Base-by-base conservation (phyloP, 2,113 vertebrate species). In the Burhinus oedicnemus region DNA sequence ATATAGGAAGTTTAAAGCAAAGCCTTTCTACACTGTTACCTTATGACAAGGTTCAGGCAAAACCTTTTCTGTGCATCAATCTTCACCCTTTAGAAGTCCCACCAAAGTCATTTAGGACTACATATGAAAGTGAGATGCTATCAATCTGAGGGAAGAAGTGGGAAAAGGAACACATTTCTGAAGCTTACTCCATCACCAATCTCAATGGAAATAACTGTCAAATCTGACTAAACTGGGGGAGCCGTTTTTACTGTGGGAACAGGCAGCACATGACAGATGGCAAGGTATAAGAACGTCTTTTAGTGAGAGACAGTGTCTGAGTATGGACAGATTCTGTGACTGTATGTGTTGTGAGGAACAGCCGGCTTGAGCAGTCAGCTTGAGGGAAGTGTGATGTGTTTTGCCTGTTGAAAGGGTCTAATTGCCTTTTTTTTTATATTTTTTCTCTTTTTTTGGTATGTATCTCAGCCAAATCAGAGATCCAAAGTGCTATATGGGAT, bases 261-360 rank as follows among this genome's bases (percentile, higher is more conserved):
- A 92, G 54, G 72, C 36, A 71, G 77, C 72, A 64, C 26, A 62
- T 72, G 34, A 85, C 96, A 97, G 97, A 95, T 95, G 89, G 92
- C 58, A 95, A 78, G 45, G 65, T 92, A 26, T 52, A 77, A 84
- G 72, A 88, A 65, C 7, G 3, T 49, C 65, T 79, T 93, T 79
- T 49, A 84, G 94, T 62, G 96, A 97, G 76, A 97, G 94, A 97
- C 88, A 19, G 72, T 49, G 47, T 92, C 72, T 93, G 44, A 91
- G 47, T 57, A 89, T 1, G 36, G 74, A 82, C 93, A 95, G 87
- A 89, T 87, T 87, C 65, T 86, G 52, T 1, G 1, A 49, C 12
- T 82, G 68, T 83, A 78, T 8, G 23, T 87, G 64, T 25, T 75
- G 47, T 29, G 54, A 91, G 54, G 83, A 95, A 72, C 81, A 95